phyloP scores from a whole-genome alignment of 2,888 invertebrate genomes.

The Melolontha melolontha region DNA sequence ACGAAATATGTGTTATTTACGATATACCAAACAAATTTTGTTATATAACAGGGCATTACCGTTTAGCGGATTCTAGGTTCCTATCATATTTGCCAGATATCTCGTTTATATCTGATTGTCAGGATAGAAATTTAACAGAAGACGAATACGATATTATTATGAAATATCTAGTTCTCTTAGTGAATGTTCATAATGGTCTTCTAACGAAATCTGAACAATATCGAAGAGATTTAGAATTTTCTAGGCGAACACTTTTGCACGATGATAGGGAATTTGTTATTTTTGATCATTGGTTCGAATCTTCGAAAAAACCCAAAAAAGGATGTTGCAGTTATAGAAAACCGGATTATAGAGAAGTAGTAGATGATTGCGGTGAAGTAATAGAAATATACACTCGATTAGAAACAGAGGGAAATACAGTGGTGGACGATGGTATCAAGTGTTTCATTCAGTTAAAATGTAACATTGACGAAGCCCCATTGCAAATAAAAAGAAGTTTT shows the following conservation, averaged over 20 bases:
- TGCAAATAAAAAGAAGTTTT: slow-evolving; percentile 41
- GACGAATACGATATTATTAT: slow-evolving; percentile 41
- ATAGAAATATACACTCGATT: slow-evolving; percentile 36
- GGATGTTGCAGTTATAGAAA: slow-evolving; percentile 14
- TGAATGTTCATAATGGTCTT: slow-evolving; percentile 42
- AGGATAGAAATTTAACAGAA: slow-evolving; percentile 27
- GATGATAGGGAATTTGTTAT: slow-evolving; percentile 25
- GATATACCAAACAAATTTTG: slow-evolving; percentile 40
- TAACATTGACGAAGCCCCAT: slow-evolving; percentile 37
- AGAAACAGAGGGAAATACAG: not conserved
- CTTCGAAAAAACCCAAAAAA: slow-evolving; percentile 27
- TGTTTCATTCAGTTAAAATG: slow-evolving; percentile 42
- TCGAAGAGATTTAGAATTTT: slow-evolving; percentile 43
- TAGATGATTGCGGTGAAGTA: slow-evolving; percentile 37
- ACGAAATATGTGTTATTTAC: slow-evolving; percentile 42
- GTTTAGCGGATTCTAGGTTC: slow-evolving; percentile 41
- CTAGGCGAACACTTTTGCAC: slow-evolving; percentile 28
- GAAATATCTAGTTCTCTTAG: slow-evolving; percentile 42
- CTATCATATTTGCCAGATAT: slow-evolving; percentile 43
- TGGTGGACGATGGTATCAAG: slow-evolving; percentile 30
- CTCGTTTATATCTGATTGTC: slow-evolving; percentile 42
- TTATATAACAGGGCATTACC: slow-evolving; percentile 40
- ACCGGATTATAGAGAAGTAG: slow-evolving; percentile 37
- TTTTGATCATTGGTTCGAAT: slow-evolving; percentile 38
- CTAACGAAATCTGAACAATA: slow-evolving; percentile 43